phyloP scores from a whole-genome alignment of 2,113 vertebrate genomes.

The Rhegmatorhina hoffmannsi region DNA sequence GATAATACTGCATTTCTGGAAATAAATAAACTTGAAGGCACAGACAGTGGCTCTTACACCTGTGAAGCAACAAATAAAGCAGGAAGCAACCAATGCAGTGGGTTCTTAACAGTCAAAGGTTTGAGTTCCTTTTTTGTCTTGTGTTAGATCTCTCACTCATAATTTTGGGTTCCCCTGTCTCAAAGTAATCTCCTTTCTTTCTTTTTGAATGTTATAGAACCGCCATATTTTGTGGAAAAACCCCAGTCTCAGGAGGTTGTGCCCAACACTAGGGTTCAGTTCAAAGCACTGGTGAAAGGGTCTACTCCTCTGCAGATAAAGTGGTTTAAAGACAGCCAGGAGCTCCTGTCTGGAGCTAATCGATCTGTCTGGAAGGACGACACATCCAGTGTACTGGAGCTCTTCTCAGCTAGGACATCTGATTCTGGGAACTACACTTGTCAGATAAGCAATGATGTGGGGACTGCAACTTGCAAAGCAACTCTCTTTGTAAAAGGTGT shows the following conservation, averaged over 20 bases:
- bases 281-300: conserved; percentile 87
- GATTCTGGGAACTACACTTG: conserved; percentile 93
- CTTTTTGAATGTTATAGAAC: conserved; percentile 79
- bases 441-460: conserved; percentile 95
- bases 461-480: conserved; percentile 85
- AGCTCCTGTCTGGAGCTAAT: conserved; percentile 84
- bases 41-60: conserved; percentile 89
- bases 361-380: conserved; percentile 89
- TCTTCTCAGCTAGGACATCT: conserved; percentile 87
- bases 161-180: not conserved
- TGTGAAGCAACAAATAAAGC: conserved; percentile 93
- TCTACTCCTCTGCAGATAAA: conserved; percentile 90
- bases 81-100: conserved; percentile 91
- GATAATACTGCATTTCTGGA: conserved; percentile 96
- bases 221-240: conserved; percentile 90
- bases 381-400: conserved; percentile 86
- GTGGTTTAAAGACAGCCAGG: conserved; percentile 96
- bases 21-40: conserved; percentile 87
- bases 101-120: conserved; percentile 94
- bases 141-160: not conserved
- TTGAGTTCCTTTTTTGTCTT: conserved; percentile 51
- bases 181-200: conserved; percentile 24
- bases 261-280: conserved; percentile 88
- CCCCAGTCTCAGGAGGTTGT: conserved; percentile 90
- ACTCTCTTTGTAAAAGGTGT: conserved; percentile 96